Base-by-base conservation (phyloP, 2,888 invertebrate genomes). In the Priocnemis perturbator region DNA sequence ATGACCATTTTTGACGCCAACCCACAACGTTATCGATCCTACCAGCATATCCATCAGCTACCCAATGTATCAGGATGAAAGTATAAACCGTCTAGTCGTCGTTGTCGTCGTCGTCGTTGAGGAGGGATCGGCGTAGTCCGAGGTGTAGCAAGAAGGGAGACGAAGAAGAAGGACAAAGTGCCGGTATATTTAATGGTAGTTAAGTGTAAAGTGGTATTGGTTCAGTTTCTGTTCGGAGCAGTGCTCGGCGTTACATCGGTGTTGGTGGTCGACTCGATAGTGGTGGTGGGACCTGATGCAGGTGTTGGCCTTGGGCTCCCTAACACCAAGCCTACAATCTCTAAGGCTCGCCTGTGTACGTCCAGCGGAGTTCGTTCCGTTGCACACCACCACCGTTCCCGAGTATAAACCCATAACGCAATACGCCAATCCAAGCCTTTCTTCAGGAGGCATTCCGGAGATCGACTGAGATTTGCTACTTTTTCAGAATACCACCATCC, bases 281-380 rank as follows among this genome's bases (percentile, higher is more conserved):
- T 59, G 71, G 17, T 81, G 76, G 83, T 84, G 83, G 86, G 85
- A 84, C 74, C 75, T 67, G 83, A 85, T 83, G 87, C 85, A 87
- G 87, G 87, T 87, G 87, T 85, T 87, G 84, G 87, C 87, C 87
- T 87, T 87, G 87, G 84, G 85, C 84, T 82, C 83, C 82, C 86
- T 85, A 84, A 83, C 86, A 86, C 82, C 83, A 74, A 83, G 82
- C 82, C 81, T 83, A 85, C 86, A 84, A 85, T 86, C 85, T 86
- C 86, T 83, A 76, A 78, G 73, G 77, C 81, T 82, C 75, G 76
- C 77, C 75, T 82, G 71, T 81, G 74, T 72, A 71, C 76, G 69
- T 64, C 52, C 61, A 67, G 68, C 69, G 71, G 62, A 70, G 68
- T 66, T 70, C 72, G 66, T 67, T 73, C 62, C 64, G 61, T 62